Percentiles rank a stretch among this genome's conserved stretches.
Evolutionary conservation across 2,113 vertebrate genomes (phyloP).

Genomic region (Rhynchomys soricoides): DNA sequence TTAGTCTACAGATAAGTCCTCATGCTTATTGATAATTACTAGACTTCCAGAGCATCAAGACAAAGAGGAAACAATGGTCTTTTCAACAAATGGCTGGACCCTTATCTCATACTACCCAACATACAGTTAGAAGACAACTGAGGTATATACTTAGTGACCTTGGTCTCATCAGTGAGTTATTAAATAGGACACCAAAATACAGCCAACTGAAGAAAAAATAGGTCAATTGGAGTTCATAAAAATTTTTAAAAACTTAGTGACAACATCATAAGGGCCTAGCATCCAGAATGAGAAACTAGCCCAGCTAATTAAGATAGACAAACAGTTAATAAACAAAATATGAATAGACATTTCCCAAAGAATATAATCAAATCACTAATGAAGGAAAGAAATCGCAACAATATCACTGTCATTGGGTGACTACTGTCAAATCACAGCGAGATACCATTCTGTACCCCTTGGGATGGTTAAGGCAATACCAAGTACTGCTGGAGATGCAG

Average conservation of each 20-base stretch:
- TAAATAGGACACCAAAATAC: not conserved
- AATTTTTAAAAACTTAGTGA: not conserved
- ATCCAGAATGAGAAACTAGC: not conserved
- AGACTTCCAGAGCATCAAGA: not conserved
- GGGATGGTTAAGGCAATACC: not conserved
- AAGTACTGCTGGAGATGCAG: not conserved
- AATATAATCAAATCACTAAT: not conserved
- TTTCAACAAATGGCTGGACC: not conserved
- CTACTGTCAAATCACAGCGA: not conserved
- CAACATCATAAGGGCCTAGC: not conserved
- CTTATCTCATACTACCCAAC: not conserved
- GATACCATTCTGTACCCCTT: not conserved
- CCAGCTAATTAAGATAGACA: not conserved
- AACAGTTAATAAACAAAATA: not conserved
- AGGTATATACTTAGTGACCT: not conserved
- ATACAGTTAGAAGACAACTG: not conserved
- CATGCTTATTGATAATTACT: not conserved
- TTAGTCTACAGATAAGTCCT: not conserved
- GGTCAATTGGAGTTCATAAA: not conserved
- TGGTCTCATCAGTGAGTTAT: slow-evolving; percentile 8
- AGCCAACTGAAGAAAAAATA: not conserved
- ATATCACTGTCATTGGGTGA: not conserved
- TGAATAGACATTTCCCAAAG: not conserved
- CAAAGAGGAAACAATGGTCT: not conserved
- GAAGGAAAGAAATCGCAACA: not conserved